Evolutionary conservation across 1,140 invertebrate genomes (phyloP), one percentile per base, ranked within the genome.

Genomic region (Centruroides sculpturatus): DNA sequence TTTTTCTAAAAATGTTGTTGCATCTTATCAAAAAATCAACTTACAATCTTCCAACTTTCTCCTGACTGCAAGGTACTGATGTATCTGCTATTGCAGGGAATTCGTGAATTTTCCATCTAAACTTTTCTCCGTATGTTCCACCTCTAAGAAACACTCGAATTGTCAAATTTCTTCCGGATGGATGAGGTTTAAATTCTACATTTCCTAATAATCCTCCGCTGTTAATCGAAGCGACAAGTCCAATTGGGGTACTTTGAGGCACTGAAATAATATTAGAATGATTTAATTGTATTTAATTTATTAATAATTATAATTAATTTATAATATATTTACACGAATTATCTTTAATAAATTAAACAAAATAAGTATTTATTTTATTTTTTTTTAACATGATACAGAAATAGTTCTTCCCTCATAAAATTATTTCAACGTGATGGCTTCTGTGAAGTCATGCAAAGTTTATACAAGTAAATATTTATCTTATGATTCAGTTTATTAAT

Each of bases 71-170:
- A 9, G 63, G 63, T n/a, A 61, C 48, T 3, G 56, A 52, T 11
- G 60, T 61, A 52, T 54, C 66, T 12, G 59, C 46, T 5, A 62
- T 57, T 0, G 58, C 57, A 4, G 64, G 60, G 57, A 64, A 62
- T 59, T 66, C 62, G 47, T 67, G 62, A 46, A 68, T 63, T 50
- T 66, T 68, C 67, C 67, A 68, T 23, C 59, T 48, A 48, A 63
- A 69, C 13, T 64, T 59, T 9, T 64, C 63, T 3, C 63, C 59
- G 36, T 64, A 64, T 5, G 58, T 61, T 49, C 63, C 63, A 10
- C 63, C 63, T 56, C 63, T 50, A 34, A 64, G 35, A 35, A 59
- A 60, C 6, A 61, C 49, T 56, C 63, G 35, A 23, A 64, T 64
- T 4, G 57, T 34, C 41, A 41, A 41, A 41, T 41, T 41, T n/a